phyloP scores from a whole-genome alignment of 2,888 invertebrate genomes.

The Morpho achilles region DNA sequence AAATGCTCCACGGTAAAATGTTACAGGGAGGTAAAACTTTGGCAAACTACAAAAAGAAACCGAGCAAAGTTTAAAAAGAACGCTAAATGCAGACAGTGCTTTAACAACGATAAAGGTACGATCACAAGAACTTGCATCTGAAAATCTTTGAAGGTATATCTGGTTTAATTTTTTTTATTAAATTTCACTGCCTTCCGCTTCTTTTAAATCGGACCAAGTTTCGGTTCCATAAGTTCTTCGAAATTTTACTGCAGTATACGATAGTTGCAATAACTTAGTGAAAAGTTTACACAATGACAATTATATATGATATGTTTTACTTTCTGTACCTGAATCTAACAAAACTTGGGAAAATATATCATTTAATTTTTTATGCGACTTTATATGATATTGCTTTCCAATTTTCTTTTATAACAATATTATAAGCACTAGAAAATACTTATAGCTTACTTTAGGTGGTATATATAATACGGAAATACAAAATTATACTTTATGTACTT shows the following conservation, averaged over 20 bases:
- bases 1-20: constrained; percentile 73
- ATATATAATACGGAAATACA: too few relatives aligned
- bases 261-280: constrained; percentile 11
- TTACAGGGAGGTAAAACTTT: constrained; percentile 72
- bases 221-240: constrained; percentile 10
- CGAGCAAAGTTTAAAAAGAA: constrained; percentile 68
- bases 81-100: constrained; percentile 68
- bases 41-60: constrained; percentile 71
- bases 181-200: constrained; percentile 9
- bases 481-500: too few relatives aligned
- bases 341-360: constrained; percentile 10
- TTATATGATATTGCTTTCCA: neutral
- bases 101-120: constrained; percentile 42
- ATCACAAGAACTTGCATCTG: constrained; percentile 23
- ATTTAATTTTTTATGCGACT: constrained; percentile 7
- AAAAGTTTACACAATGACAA: constrained; percentile 12
- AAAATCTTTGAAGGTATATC: constrained; percentile 14
- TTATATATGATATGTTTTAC: constrained; percentile 8
- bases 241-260: constrained; percentile 13
- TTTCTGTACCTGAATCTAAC: constrained; percentile 6
- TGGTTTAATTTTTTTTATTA: constrained; percentile 12
- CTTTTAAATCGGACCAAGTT: constrained; percentile 9
- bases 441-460: too few relatives aligned
- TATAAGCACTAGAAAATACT: neutral
- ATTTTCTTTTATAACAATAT: neutral